Base-by-base conservation (phyloP, 2,113 vertebrate species). In the Aegithalos caudatus region DNA sequence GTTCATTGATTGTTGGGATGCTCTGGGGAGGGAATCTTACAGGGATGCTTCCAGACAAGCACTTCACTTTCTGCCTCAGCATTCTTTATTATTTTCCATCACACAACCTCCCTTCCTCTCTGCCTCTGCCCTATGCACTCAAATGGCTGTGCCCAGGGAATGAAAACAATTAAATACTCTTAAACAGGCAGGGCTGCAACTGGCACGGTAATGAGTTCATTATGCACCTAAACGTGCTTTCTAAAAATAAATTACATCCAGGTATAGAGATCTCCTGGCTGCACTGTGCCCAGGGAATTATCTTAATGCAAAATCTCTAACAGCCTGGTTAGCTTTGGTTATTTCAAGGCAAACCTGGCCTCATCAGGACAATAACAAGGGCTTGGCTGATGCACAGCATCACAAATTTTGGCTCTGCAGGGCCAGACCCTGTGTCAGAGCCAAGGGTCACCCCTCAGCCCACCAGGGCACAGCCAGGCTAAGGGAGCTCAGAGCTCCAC, bases 171-270 rank as follows among this genome's bases (percentile, higher is more conserved):
- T 77, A 90, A 89, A 95, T 70, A 91, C 62, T 95, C 87, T 62
- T 73, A 38, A 96, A 69, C 65, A 96, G 79, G 28, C 81, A 81
- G 45, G 57, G 91, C 40, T 81, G 47, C 67, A 90, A 86, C 10
- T 66, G 81, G 71, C 92, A 80, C 3, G 2, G 77, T 94, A 96
- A 94, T 85, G 88, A 96, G 79, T 76, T 88, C 33, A 12, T 94
- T 89, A 90, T 62, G 72, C 61, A 71, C 87, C 90, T 72, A 90
- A 88, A 92, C 15, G 31, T 61, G 85, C 76, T 73, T 81, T 93
- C 94, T 97, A 95, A 93, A 91, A 97, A 91, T 77, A 94, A 92
- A 97, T 76, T 86, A 86, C 76, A 90, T 47, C 44, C 76, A 94
- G 67, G 79, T 95, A 90, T 38, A 62, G 31, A 80, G 44, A 83